Percentiles rank a stretch among this genome's conserved stretches.
phyloP scores from a whole-genome alignment of 1,140 invertebrate genomes.

The Dendrolimus punctatus region DNA sequence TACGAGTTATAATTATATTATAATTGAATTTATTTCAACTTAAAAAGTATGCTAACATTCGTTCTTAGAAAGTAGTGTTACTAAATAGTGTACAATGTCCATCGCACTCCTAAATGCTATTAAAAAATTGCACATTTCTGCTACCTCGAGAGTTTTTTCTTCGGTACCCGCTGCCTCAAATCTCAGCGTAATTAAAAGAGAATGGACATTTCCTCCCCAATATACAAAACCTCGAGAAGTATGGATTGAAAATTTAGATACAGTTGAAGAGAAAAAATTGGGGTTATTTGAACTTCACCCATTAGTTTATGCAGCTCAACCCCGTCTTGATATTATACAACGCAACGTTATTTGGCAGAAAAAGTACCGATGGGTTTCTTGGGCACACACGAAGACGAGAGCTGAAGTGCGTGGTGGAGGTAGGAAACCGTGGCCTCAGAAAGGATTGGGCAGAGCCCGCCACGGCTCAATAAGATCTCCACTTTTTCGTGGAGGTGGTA shows the following conservation, averaged over 20 bases:
- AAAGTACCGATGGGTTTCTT: slow-evolving; percentile 85
- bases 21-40: slow-evolving; percentile 16
- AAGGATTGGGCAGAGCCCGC: slow-evolving; percentile 89
- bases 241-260: slow-evolving; percentile 94
- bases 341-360: slow-evolving; percentile 92
- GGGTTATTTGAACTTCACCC: slow-evolving; percentile 93
- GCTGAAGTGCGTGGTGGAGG: slow-evolving; percentile 92
- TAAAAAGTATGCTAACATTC: neutral
- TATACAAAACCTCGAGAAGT: slow-evolving; percentile 82
- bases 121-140: slow-evolving; percentile 43
- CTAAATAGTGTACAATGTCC: slow-evolving; percentile 26
- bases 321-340: slow-evolving; percentile 91
- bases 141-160: slow-evolving; percentile 35
- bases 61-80: neutral
- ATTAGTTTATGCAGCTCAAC: slow-evolving; percentile 85
- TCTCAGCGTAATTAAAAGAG: slow-evolving; percentile 50
- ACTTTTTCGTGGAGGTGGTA: slow-evolving; percentile 85
- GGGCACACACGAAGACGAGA: slow-evolving; percentile 81
- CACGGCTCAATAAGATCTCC: slow-evolving; percentile 94
- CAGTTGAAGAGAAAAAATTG: slow-evolving; percentile 84
- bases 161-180: slow-evolving; percentile 19
- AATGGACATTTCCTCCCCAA: slow-evolving; percentile 61
- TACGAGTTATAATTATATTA: too few relatives aligned
- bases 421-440: slow-evolving; percentile 96
- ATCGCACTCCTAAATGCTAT: slow-evolving; percentile 47